These are phyloP conservation scores for Tipula vernalis DNA, from an alignment of 2,888 invertebrate genomes.

Conservation along the genomic window DNA sequence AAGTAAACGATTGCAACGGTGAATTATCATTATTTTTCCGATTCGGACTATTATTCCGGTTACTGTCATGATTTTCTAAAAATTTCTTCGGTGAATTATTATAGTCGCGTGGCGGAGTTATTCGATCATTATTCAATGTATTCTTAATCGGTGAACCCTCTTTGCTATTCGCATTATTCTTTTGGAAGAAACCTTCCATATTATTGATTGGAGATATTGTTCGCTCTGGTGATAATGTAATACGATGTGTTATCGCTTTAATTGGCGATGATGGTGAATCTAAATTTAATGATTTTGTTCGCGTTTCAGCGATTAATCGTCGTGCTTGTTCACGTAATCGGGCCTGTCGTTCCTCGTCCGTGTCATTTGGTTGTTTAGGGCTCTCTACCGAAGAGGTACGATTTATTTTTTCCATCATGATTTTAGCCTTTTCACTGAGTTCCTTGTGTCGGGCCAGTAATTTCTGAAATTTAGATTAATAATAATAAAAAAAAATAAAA, in stretches of 20 bases:
- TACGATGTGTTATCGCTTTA: slow-evolving; percentile 26
- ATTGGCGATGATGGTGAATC: slow-evolving; percentile 33
- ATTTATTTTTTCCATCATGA: slow-evolving; percentile 35
- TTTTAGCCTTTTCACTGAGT: slow-evolving; percentile 37
- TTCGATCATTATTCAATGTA: slow-evolving; percentile 20
- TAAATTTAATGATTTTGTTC: slow-evolving; percentile 35
- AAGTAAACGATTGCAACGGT: slow-evolving; percentile 54
- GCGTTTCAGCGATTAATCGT: slow-evolving; percentile 76
- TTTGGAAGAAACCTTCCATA: slow-evolving; percentile 21
- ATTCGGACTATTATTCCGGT: slow-evolving; percentile 23
- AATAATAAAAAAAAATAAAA: background rate
- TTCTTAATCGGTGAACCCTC: slow-evolving; percentile 18
- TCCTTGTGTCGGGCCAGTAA: slow-evolving; percentile 36
- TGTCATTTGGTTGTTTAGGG: slow-evolving; percentile 24
- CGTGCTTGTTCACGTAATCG: slow-evolving; percentile 79
- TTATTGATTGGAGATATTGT: slow-evolving; percentile 34
- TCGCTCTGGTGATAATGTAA: slow-evolving; percentile 32
- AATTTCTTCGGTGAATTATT: slow-evolving; percentile 17
- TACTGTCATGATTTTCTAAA: background rate
- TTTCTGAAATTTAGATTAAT: slow-evolving; percentile 26
- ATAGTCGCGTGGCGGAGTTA: slow-evolving; percentile 33
- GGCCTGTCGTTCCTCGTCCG: slow-evolving; percentile 70
- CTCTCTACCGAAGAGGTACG: slow-evolving; percentile 26
- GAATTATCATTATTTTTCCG: slow-evolving; percentile 39
- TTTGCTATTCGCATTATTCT: slow-evolving; percentile 19